Percentiles rank a stretch among this genome's conserved stretches.
Conservation (phyloP, 2,797 vertebrate species). For the Sus cebifrons region DNA sequence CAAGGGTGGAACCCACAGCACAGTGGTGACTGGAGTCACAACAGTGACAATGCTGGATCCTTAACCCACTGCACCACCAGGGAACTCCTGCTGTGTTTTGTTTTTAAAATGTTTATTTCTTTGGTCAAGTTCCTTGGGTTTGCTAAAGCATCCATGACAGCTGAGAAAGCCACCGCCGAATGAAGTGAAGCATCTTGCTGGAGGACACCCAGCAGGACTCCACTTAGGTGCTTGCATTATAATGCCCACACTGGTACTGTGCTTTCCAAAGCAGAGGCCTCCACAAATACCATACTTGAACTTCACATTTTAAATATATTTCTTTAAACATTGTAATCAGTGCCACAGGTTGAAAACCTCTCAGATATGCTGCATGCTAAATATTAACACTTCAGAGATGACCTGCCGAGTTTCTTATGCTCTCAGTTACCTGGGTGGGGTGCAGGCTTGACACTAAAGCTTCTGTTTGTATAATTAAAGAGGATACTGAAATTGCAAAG, state of each 20-base stretch:
- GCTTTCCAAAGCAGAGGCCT: neutral
- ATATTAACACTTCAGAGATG: neutral
- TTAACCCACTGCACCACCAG: no score
- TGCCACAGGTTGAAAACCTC: neutral
- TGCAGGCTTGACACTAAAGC: neutral
- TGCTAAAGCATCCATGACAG: neutral
- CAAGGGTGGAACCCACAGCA: no score
- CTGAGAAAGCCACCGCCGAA: neutral
- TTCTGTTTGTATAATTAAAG: constrained; percentile 18
- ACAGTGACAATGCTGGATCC: no score
- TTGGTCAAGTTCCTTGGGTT: neutral
- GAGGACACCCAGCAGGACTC: neutral
- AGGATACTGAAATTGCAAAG: constrained; percentile 16
- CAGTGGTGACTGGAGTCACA: no score
- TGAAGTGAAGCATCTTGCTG: neutral
- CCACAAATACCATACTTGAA: neutral
- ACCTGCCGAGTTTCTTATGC: neutral
- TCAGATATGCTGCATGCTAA: neutral
- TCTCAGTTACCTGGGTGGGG: neutral
- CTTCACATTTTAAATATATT: neutral
- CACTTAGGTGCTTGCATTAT: neutral
- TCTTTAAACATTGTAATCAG: neutral
- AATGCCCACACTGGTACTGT: neutral
- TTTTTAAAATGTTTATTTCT: neutral
- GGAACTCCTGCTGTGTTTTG: neutral